Evolutionary conservation across 2,113 vertebrate genomes (phyloP), one percentile per base, ranked within the genome.

Genomic region (Rhinogobius similis): DNA sequence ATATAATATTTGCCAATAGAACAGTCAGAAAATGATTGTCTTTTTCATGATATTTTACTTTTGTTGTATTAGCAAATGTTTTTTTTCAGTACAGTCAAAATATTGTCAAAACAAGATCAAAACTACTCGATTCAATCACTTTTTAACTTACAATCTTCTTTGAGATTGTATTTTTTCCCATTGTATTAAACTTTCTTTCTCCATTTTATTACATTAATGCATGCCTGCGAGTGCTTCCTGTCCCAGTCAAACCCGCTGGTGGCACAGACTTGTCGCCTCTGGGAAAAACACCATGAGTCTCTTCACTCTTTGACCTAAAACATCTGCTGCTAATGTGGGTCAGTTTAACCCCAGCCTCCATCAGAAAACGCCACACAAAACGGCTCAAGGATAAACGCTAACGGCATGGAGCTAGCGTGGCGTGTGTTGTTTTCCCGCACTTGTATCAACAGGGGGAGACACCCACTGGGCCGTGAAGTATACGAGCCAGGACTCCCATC

Each of bases 321-420:
- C 87, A 89, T 89, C 87, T 89, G 87, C 83, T 78, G 85, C 83
- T 83, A 82, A 89, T 84, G 71, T 59, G 78, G 87, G 78, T 86
- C 73, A 84, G 64, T 76, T 81, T 82, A 65, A 77, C 66, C 18
- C 70, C 2, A 52, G 41, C 71, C 55, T 52, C 32, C 62, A 13
- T 13, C 29, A 11, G 29, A 39, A 41, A 61, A 53, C 20, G 39
- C 48, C 24, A 26, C 72, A 61, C 78, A 76, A 76, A 75, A 85
- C 73, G 62, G 62, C 64, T 39, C 58, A 78, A 79, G 65, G 77
- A 73, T 82, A 87, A 85, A 87, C 80, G 83, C 72, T 78, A 85
- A 79, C 65, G 75, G 67, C 62, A 81, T 65, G 83, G 84, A 79
- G 83, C 79, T 77, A 66, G 39, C 67, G 23, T 50, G 23, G 65